Evolutionary conservation across 2,797 vertebrate genomes (phyloP), one percentile per base, ranked within the genome.

Genomic region (Premnoplex brunnescens): DNA sequence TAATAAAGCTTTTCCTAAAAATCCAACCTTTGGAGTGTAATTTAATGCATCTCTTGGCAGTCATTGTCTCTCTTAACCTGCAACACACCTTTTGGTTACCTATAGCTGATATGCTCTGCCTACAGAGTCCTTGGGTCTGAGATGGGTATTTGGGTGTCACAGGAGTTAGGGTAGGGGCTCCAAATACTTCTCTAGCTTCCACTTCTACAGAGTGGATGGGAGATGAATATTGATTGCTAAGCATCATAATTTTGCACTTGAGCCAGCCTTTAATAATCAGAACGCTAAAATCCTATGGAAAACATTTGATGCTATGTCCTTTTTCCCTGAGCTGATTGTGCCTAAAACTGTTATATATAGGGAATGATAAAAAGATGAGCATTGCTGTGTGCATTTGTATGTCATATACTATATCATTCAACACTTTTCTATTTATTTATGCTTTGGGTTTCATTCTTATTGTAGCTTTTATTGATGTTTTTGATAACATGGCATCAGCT

Each of bases 401-500:
- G 39, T 67, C 58, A 75, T 41, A 55, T 11, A 41, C 12, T 51
- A 1, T 36, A 23, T 78, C 3, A 39, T 36, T 92, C 49, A 51
- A 27, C 20, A 72, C 39, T 28, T 72, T 63, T 73, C 32, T 55
- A 12, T 62, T 71, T 90, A 56, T 77, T 91, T 88, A 37, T 51
- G 43, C 67, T 60, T 78, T 68, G 15, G 16, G 93, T 93, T 95
- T 90, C 63, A 30, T 74, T 26, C 60, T 93, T 81, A n/a, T 30
- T 89, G 17, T 86, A 60, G 59, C 66, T 88, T 90, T 92, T 91
- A 88, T 94, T 93, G 76, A 88, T 67, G 62, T 66, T 22, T 79
- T 83, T 87, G 78, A 64, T 92, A 94, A 81, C 41, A 89, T 5
- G 43, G 22, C 69, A 68, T 44, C 44, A 93, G 86, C 89, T 96